Evolutionary conservation across 1,140 invertebrate genomes (phyloP), one percentile per base, ranked within the genome.

Genomic region (Piezodorus guildinii): DNA sequence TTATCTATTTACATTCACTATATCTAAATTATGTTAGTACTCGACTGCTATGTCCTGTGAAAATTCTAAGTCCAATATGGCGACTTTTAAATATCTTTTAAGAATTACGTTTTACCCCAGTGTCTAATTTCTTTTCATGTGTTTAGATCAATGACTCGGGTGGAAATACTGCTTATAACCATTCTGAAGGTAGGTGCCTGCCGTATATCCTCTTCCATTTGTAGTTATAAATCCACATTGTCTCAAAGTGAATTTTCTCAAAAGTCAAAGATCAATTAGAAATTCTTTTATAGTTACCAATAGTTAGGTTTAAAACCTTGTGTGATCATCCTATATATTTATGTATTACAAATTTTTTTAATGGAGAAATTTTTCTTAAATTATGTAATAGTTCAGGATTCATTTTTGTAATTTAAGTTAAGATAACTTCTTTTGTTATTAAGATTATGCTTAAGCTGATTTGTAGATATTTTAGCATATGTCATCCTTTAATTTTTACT

Each of bases 61-160:
- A 52, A 27, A 46, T 46, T 46, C 61, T 51, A 52, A 56, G 46
- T 63, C 49, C 62, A 63, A 63, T 63, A 63, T 63, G 62, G 62
- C 62, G 62, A 21, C 62, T 62, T 44, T n/a, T 56, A 52, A 25
- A 19, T 45, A 34, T 23, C 30, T 19, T 27, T 30, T 62, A 54
- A 52, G n/a, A 23, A 19, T 34, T 19, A 16, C 56, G 56, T 17
- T 63, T 17, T 58, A 12, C 49, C 39, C 23, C 12, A 46, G 1
- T 46, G 60, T 19, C 19, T 56, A 46, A 46, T 56, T 56, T 45
- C 14, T 43, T 46, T 64, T 56, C 9, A 23, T 64, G 49, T 43
- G 56, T n/a, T n/a, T 49, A 34, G 30, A 56, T 56, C 16, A 64
- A 45, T 25, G 25, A 25, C 17, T 39, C 54, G 27, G 63, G 43